A percentile compares a stretch with the other conserved stretches of the same genome.
These are phyloP conservation scores for Larimichthys polyactis DNA, from an alignment of 2,113 vertebrate genomes.

Conservation along the genomic window DNA sequence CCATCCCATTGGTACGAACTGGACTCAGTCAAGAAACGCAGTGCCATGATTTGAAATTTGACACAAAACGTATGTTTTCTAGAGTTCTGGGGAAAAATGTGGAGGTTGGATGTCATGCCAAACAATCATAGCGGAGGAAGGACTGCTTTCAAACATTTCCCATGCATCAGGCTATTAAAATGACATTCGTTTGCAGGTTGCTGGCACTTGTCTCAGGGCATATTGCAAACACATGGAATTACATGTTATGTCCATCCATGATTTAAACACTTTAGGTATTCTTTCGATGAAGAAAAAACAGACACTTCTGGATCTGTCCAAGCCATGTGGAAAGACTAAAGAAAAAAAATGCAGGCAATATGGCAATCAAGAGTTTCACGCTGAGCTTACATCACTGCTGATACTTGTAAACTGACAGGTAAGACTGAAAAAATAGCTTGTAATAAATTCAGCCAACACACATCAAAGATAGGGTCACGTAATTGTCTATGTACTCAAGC, in stretches of 20 bases:
- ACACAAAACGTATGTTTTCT: slow-evolving; percentile 82
- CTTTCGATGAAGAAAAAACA: slow-evolving; percentile 64
- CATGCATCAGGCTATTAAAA: slow-evolving; percentile 82
- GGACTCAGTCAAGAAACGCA: slow-evolving; percentile 48
- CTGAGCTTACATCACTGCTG: slow-evolving; percentile 56
- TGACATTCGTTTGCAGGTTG: slow-evolving; percentile 81
- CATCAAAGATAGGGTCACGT: slow-evolving; percentile 8
- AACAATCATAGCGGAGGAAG: slow-evolving; percentile 78
- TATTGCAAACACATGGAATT: slow-evolving; percentile 85
- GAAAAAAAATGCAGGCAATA: slow-evolving; percentile 30
- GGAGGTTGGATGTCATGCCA: slow-evolving; percentile 78
- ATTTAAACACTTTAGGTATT: slow-evolving; percentile 81
- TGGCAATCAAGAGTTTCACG: slow-evolving; percentile 58
- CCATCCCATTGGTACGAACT: slow-evolving; percentile 42
- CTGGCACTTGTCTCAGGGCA: slow-evolving; percentile 80
- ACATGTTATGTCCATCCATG: slow-evolving; percentile 75
- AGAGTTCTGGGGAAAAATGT: slow-evolving; percentile 70
- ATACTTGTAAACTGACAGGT: slow-evolving; percentile 49
- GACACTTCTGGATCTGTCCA: slow-evolving; percentile 63
- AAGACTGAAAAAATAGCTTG: slow-evolving; percentile 14
- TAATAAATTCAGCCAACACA: slow-evolving; percentile 35
- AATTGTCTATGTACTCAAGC: slow-evolving; percentile 26
- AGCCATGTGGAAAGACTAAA: slow-evolving; percentile 73
- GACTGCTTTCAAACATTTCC: slow-evolving; percentile 81
- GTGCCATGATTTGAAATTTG: slow-evolving; percentile 74